Percentiles rank a stretch among this genome's conserved stretches.
These are phyloP conservation scores for Leptothorax acervorum DNA, from an alignment of 2,888 invertebrate genomes.

Conservation along the genomic window DNA sequence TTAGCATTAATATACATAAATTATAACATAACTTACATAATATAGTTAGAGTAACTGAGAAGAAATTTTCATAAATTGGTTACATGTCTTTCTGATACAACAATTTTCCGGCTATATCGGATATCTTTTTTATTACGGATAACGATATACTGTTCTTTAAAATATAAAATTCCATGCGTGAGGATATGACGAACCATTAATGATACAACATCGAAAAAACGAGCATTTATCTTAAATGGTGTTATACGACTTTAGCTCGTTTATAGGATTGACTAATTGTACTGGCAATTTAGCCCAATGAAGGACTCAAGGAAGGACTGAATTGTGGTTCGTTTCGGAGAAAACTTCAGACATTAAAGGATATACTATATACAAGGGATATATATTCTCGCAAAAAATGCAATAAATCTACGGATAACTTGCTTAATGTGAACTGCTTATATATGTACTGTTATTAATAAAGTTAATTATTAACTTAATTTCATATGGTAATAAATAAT, in stretches of 20 bases:
- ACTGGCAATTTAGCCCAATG: conserved; percentile 53
- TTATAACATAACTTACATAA: neutral
- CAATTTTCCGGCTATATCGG: neutral
- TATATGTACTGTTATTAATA: neutral
- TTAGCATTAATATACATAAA: neutral
- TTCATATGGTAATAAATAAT: neutral
- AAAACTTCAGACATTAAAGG: conserved; percentile 34
- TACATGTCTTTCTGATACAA: neutral
- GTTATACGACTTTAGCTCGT: conserved; percentile 37
- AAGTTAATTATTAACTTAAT: conserved; percentile 7
- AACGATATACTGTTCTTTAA: neutral
- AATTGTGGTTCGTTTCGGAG: conserved; percentile 49
- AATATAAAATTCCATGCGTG: neutral
- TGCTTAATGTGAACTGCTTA: neutral
- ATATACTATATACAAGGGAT: conserved; percentile 47
- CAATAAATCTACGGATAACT: neutral
- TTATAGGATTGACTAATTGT: conserved; percentile 55
- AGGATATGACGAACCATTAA: neutral
- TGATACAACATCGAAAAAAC: conserved; percentile 24
- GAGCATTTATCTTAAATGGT: conserved; percentile 36
- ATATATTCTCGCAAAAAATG: neutral
- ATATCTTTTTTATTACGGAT: neutral
- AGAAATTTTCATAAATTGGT: neutral
- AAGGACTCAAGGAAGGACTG: conserved; percentile 46
- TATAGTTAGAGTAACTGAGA: neutral